phyloP scores from a whole-genome alignment of 2,797 vertebrate species.

The Anolis apletophallus region DNA sequence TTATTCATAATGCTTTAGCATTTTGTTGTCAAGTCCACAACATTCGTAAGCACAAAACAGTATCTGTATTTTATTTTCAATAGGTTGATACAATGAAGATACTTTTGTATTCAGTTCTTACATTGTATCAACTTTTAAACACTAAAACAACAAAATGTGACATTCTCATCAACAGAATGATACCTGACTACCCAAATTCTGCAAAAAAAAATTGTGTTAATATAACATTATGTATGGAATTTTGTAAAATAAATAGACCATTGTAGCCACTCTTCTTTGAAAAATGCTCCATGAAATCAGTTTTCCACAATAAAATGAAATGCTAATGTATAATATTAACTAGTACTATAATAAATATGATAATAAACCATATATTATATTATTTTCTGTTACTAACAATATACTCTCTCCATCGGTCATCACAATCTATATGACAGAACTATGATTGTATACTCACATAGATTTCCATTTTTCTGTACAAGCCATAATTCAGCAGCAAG shows the following conservation, averaged over 20 bases:
- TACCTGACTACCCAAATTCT: not conserved
- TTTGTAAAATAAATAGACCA: too few species aligned
- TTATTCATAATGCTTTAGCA: not conserved
- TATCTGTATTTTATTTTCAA: not conserved
- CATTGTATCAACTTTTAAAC: not conserved
- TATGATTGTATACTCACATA: constrained; percentile 85
- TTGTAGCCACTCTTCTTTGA: too few species aligned
- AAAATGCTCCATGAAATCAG: not conserved
- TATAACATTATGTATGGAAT: not conserved
- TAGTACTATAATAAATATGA: too few species aligned
- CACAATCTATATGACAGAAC: not conserved
- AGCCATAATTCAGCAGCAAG: constrained; percentile 94
- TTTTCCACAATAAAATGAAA: not conserved
- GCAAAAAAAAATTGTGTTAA: not conserved
- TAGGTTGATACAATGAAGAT: not conserved
- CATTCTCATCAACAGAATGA: constrained; percentile 1
- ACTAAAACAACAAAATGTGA: not conserved
- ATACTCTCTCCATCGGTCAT: constrained; percentile 27
- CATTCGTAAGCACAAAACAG: not conserved
- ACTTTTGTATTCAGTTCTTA: too few species aligned
- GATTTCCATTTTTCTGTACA: constrained; percentile 98
- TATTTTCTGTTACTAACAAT: too few species aligned
- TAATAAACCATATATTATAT: too few species aligned
- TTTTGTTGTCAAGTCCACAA: not conserved
- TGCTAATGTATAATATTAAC: not conserved